These are phyloP conservation scores for Apodemus speciosus DNA, from an alignment of 2,113 vertebrate species.

Conservation along the genomic window DNA sequence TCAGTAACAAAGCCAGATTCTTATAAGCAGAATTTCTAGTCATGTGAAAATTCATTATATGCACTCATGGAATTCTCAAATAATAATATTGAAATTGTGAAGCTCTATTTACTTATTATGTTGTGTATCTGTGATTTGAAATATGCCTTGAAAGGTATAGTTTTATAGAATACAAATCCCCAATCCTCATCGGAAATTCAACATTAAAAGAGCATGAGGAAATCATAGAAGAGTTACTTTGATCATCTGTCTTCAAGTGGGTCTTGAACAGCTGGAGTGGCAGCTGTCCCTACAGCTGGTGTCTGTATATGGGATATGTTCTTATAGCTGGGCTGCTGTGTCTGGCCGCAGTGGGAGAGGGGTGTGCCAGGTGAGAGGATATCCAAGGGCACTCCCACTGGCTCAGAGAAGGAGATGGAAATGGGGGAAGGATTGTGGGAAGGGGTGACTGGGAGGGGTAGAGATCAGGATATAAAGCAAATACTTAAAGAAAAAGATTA, in stretches of 20 bases:
- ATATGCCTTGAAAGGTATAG: neutral
- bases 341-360: no score
- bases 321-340: no score
- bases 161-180: neutral
- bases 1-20: slow-evolving; percentile 27
- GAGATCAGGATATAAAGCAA: no score
- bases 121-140: neutral
- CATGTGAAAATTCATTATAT: neutral
- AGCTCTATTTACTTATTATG: neutral
- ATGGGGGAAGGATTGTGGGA: no score
- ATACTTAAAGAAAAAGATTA: neutral
- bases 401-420: no score
- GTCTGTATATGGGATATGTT: no score
- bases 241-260: neutral
- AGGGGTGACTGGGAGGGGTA: no score
- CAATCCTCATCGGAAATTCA: neutral
- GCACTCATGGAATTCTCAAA: neutral
- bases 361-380: no score
- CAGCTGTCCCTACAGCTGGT: no score
- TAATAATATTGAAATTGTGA: neutral
- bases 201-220: neutral
- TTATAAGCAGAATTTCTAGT: slow-evolving; percentile 18
- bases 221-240: slow-evolving; percentile 4
- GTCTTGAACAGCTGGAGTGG: no score
- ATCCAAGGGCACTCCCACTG: no score